These are phyloP conservation scores for Margaritifera margaritifera DNA, from an alignment of 2,888 invertebrate genomes.

Conservation along the genomic window DNA sequence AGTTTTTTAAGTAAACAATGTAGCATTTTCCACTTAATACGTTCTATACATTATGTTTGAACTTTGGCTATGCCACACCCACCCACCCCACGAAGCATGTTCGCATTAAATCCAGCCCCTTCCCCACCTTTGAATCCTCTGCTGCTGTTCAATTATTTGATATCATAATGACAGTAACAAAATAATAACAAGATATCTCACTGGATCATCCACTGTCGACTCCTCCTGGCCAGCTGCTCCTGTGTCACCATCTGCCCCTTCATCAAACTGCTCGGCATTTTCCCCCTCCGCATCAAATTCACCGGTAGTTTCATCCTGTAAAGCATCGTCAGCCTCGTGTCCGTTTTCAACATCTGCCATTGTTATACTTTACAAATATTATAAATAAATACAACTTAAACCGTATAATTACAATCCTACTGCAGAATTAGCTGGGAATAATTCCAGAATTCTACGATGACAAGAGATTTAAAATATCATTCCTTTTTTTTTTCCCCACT, in stretches of 20 bases:
- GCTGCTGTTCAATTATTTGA: not conserved
- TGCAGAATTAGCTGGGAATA: not conserved
- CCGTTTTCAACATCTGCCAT: constrained; percentile 44
- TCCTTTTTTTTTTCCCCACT: too few species aligned
- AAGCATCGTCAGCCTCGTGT: constrained; percentile 28
- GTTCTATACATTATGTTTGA: too few species aligned
- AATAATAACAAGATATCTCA: constrained; percentile 21
- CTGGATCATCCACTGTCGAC: constrained; percentile 55
- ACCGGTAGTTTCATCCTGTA: constrained; percentile 34
- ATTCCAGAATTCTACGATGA: too few species aligned
- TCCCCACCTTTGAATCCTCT: too few species aligned
- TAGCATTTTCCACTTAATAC: too few species aligned
- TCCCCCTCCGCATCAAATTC: constrained; percentile 43
- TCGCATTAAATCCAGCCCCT: too few species aligned
- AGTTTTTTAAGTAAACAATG: too few species aligned
- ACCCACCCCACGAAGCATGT: too few species aligned
- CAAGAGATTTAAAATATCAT: too few species aligned
- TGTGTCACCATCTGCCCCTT: constrained; percentile 35
- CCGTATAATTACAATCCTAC: not conserved
- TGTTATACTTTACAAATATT: not conserved
- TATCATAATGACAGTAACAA: not conserved
- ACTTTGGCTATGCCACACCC: too few species aligned
- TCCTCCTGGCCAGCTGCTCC: constrained; percentile 40
- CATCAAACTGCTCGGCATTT: constrained; percentile 34
- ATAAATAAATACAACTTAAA: not conserved